Evolutionary conservation across 53 echinoderm and acorn worm species (phyloP).

Genomic region (Echinometra lucunter): DNA sequence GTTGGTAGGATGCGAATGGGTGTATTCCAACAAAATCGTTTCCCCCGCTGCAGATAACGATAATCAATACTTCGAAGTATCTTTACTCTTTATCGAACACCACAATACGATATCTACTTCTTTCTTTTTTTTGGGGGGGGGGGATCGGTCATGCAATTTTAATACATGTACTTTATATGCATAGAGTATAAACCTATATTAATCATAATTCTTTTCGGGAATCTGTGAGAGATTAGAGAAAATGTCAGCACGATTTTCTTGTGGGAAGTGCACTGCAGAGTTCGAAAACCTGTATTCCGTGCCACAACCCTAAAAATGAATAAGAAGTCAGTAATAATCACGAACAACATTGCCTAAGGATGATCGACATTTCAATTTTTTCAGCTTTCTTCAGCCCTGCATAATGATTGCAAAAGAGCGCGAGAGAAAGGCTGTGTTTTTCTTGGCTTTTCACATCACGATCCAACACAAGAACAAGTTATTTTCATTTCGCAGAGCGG

Average conservation of each 20-base stretch:
- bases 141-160: no score
- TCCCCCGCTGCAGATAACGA: background rate
- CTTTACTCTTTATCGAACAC: background rate
- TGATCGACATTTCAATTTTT: slow-evolving; percentile 56
- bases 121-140: no score
- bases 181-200: no score
- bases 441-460: slow-evolving; percentile 53
- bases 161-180: no score
- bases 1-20: background rate
- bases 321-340: slow-evolving; percentile 55
- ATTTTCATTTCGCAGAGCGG: slow-evolving; percentile 59
- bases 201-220: background rate
- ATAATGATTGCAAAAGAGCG: slow-evolving; percentile 28
- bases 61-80: background rate
- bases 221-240: background rate
- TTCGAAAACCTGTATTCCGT: background rate
- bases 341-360: slow-evolving; percentile 46
- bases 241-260: background rate
- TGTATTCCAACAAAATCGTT: background rate
- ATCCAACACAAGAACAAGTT: slow-evolving; percentile 28
- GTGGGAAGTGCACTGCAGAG: background rate
- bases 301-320: slow-evolving; percentile 53
- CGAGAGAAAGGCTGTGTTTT: slow-evolving; percentile 34
- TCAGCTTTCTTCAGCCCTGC: slow-evolving; percentile 23
- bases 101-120: background rate